A percentile compares a stretch with the other conserved stretches of the same genome.
These are phyloP conservation scores for Drosophila paracracens DNA, from an alignment of 2,888 invertebrate genomes.

Conservation along the genomic window DNA sequence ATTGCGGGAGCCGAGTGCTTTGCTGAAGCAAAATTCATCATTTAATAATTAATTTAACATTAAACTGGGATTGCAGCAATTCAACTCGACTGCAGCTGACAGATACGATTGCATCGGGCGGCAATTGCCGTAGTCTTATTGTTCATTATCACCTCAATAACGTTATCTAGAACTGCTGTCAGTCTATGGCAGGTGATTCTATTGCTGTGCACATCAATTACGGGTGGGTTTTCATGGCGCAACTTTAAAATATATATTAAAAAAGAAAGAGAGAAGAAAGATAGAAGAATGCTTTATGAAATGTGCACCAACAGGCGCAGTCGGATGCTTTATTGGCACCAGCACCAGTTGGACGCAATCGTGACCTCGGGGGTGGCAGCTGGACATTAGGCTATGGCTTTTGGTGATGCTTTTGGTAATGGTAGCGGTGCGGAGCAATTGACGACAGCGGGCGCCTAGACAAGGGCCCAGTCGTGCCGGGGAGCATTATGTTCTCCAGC, in stretches of 20 bases:
- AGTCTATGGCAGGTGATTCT: conserved; percentile 14
- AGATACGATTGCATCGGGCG: conserved; percentile 40
- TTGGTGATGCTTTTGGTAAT: conserved; percentile 7
- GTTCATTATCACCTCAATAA: conserved; percentile 2
- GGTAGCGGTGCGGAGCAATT: conserved; percentile 32
- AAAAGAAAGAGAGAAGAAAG: conserved; percentile 18
- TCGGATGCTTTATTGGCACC: conserved; percentile 71
- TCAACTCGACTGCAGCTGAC: not conserved
- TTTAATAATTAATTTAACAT: too few species aligned
- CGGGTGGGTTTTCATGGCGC: conserved; percentile 55
- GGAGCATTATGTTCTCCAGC: conserved; percentile 65
- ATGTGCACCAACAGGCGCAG: conserved; percentile 54
- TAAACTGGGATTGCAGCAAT: not conserved
- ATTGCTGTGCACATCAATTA: conserved; percentile 40
- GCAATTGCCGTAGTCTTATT: conserved; percentile 38
- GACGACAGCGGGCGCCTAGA: conserved; percentile 46
- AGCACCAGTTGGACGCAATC: conserved; percentile 29
- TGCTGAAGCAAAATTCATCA: too few species aligned
- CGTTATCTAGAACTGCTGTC: not conserved
- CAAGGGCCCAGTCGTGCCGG: conserved; percentile 40
- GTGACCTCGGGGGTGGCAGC: conserved; percentile 41
- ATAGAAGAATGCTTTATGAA: conserved; percentile 39
- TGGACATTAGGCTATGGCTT: conserved; percentile 66
- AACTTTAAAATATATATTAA: conserved; percentile 68
- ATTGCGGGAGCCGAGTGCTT: not conserved